These are phyloP conservation scores for Serripes groenlandicus DNA, from an alignment of 2,888 invertebrate genomes.

Conservation along the genomic window DNA sequence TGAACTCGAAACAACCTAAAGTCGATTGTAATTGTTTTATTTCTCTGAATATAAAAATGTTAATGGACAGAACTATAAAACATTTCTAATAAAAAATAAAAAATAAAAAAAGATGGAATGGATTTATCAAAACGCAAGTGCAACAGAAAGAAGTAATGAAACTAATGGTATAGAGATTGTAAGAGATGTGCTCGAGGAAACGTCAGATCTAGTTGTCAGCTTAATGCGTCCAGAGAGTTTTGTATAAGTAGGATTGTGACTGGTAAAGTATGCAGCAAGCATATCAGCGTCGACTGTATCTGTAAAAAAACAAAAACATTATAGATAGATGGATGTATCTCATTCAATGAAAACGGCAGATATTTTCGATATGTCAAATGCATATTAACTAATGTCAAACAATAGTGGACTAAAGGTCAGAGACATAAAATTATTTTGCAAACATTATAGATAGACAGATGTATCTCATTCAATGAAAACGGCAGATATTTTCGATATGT, in stretches of 20 bases:
- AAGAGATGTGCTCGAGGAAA: background rate
- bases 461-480: background rate
- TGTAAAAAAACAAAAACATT: slow-evolving; percentile 4
- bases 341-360: background rate
- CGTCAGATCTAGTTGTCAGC: background rate
- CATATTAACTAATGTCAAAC: no score
- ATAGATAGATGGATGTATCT: background rate
- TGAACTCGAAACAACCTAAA: no score
- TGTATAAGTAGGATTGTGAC: slow-evolving; percentile 32
- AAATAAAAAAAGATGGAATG: no score
- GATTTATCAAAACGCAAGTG: no score
- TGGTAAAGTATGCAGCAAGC: slow-evolving; percentile 22
- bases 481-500: no score
- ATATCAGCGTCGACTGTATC: slow-evolving; percentile 36
- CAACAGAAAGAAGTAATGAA: background rate
- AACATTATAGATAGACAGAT: background rate
- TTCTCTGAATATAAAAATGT: no score
- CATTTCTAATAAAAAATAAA: no score
- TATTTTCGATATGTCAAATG: no score
- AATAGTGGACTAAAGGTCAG: no score
- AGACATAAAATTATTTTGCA: no score
- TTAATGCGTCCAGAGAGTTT: slow-evolving; percentile 30
- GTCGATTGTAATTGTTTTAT: no score
- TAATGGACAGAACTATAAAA: no score
- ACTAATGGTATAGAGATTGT: background rate